Evolutionary conservation across 2,797 vertebrate species (phyloP), one percentile per base, ranked within the genome.

Genomic region (Buceros bicornis): DNA sequence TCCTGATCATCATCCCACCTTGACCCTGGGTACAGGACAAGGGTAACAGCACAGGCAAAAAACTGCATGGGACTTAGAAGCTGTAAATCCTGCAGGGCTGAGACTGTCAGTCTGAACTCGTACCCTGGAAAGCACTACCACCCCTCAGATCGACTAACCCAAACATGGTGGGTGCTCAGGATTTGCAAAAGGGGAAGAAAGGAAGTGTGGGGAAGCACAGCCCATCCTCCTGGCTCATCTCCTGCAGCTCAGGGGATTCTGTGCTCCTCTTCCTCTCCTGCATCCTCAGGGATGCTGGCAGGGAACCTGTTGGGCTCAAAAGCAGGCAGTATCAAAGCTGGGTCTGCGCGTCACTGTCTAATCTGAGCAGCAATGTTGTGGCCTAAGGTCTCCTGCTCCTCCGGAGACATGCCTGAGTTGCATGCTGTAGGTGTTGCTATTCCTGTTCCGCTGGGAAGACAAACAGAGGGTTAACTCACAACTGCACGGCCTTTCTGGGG

Each of bases 191-290:
- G 57, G 26, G 37, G 87, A 89, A 92, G 60, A 81, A 93, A 85
- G 56, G 16, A 82, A 73, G 33, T 0, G 4, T 8, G 4, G 18
- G 17, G 64, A 89, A 93, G 33, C 2, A 7, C 66, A 87, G 35
- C 21, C 12, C 37, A 13, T 84, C n/a, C n/a, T 70, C 48, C 40
- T 13, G 37, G 28, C 53, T 92, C 43, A 47, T 82, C 24, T 56
- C 35, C 51, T 21, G 48, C 42, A 78, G 22, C 0, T 0, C 1
- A 2, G 35, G 40, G 29, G 29, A 4, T 26, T 81, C 57, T 0
- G 61, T 0, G 1, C 50, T 76, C 14, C 35, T 73, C 71, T 73
- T 91, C 73, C 43, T 79, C 51, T 40, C 25, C 37, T 1, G 8
- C 47, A 80, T 74, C 67, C 87, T 79, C 2, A 0, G 56, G 26